Conservation (phyloP, 2,113 vertebrate genomes). For the Ageneiosus marmoratus region DNA sequence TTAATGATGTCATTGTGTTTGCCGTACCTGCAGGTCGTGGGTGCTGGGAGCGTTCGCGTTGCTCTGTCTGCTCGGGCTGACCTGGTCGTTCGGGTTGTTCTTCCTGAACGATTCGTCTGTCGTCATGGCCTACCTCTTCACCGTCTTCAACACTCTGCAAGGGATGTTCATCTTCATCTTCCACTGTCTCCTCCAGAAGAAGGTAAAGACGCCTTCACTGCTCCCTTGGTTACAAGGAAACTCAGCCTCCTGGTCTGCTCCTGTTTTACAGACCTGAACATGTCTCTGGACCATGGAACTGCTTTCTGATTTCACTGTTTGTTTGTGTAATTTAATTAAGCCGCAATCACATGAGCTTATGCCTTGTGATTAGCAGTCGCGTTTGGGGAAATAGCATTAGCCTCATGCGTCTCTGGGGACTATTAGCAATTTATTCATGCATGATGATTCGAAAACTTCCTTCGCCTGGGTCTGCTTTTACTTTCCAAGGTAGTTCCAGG, state of each 20-base stretch:
- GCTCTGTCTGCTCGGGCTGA: slow-evolving; percentile 91
- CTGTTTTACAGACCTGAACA: not conserved
- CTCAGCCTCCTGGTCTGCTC: not conserved
- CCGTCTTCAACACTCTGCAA: slow-evolving; percentile 96
- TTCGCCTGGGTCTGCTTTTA: not conserved
- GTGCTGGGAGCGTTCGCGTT: slow-evolving; percentile 92
- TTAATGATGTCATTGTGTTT: not conserved
- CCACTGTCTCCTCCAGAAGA: slow-evolving; percentile 97
- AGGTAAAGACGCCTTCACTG: slow-evolving; percentile 74
- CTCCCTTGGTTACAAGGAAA: not conserved
- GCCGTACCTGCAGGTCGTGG: slow-evolving; percentile 84
- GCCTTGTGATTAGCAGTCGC: slow-evolving; percentile 42
- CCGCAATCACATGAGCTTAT: slow-evolving; percentile 39
- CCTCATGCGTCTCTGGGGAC: slow-evolving; percentile 42
- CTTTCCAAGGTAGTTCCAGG: not conserved
- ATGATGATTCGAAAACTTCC: slow-evolving; percentile 11
- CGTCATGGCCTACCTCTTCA: slow-evolving; percentile 98
- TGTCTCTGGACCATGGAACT: not conserved
- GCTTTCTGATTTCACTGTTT: slow-evolving; percentile 35
- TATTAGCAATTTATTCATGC: slow-evolving; percentile 31
- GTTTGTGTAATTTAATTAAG: slow-evolving; percentile 50
- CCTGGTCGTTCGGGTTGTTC: slow-evolving; percentile 95
- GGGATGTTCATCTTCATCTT: slow-evolving; percentile 99
- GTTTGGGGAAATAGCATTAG: slow-evolving; percentile 40
- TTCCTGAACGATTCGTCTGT: slow-evolving; percentile 92